These are phyloP conservation scores for Brachyptera putata DNA, from an alignment of 2,888 invertebrate species.

Conservation along the genomic window DNA sequence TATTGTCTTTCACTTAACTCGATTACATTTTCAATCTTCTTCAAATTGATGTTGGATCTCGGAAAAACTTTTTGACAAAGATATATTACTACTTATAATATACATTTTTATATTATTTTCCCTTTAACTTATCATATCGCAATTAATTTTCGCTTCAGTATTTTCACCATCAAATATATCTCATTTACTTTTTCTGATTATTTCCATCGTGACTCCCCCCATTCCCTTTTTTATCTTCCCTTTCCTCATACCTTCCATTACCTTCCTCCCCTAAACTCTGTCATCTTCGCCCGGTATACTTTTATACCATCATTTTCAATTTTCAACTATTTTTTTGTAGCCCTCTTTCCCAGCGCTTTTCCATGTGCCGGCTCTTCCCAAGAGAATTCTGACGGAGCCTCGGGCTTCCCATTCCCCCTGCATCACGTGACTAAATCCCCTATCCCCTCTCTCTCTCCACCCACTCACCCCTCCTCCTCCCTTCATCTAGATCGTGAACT, in stretches of 20 bases:
- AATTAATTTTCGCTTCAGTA: not conserved
- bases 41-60: no score
- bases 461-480: not conserved
- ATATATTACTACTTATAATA: no score
- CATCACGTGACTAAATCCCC: not conserved
- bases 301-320: constrained; percentile 17
- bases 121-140: not conserved
- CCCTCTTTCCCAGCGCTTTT: constrained; percentile 13
- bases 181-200: constrained; percentile 18
- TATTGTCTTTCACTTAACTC: no score
- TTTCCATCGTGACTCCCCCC: constrained; percentile 4
- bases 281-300: constrained; percentile 17
- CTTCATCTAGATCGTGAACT: not conserved
- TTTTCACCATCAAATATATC: constrained; percentile 8
- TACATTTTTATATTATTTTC: no score
- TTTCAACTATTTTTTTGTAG: constrained; percentile 22
- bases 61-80: no score
- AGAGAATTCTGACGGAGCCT: constrained; percentile 16
- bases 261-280: constrained; percentile 17
- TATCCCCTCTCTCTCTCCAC: not conserved
- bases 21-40: no score
- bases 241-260: not conserved
- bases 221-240: no score
- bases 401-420: constrained; percentile 4
- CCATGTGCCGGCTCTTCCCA: constrained; percentile 5